phyloP scores from a whole-genome alignment of 2,113 vertebrate species.

The Carlito syrichta region DNA sequence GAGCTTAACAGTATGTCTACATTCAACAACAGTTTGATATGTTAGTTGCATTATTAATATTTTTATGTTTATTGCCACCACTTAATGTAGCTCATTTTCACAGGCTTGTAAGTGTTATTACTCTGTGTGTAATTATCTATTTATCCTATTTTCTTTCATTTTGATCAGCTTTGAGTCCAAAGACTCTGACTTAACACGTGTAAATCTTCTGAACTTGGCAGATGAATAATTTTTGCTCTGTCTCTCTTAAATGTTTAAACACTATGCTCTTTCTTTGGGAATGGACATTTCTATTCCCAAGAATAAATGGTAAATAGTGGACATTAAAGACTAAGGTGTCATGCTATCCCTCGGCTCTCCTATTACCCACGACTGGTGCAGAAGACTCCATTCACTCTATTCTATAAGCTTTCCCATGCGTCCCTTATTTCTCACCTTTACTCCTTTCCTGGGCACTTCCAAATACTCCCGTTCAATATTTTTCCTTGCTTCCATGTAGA shows the following conservation, averaged over 20 bases:
- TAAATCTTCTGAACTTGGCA: background rate
- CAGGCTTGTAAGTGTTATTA: background rate
- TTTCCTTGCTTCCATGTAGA: constrained; percentile 22
- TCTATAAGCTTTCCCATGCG: background rate
- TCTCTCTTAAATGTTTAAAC: background rate
- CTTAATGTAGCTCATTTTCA: background rate
- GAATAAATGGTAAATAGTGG: background rate
- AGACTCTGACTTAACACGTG: background rate
- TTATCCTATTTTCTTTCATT: background rate
- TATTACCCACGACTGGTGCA: background rate
- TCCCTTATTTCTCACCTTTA: background rate
- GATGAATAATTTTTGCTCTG: background rate
- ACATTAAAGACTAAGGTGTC: background rate
- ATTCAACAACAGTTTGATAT: background rate
- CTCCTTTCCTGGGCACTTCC: constrained; percentile 28
- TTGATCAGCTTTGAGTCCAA: background rate
- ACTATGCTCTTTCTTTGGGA: background rate
- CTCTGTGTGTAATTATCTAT: background rate
- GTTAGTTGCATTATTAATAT: background rate
- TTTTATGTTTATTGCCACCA: background rate
- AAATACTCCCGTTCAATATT: background rate
- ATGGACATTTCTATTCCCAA: background rate
- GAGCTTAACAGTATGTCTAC: background rate
- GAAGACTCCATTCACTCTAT: background rate
- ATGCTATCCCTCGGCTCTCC: background rate